A percentile compares a stretch with the other conserved stretches of the same genome.
phyloP scores from a whole-genome alignment of 2,888 invertebrate genomes.

The Xestobium rufovillosum region DNA sequence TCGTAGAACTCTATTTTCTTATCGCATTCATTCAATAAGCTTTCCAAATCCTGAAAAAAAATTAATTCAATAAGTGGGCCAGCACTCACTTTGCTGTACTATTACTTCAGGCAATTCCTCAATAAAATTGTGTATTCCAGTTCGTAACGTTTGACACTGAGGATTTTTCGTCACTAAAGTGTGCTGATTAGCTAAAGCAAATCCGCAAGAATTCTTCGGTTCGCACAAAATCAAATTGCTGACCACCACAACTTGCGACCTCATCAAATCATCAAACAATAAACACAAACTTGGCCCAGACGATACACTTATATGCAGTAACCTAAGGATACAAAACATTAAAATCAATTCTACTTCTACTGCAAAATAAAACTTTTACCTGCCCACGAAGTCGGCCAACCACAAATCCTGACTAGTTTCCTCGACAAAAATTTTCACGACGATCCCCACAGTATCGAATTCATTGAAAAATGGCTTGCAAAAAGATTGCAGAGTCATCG shows the following conservation, averaged over 20 bases:
- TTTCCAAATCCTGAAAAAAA: conserved; percentile 29
- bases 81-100: too few relatives aligned
- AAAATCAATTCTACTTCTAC: conserved; percentile 38
- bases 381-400: conserved; percentile 49
- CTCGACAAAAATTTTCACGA: conserved; percentile 51
- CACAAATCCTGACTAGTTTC: conserved; percentile 52
- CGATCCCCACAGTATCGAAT: conserved; percentile 65
- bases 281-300: conserved; percentile 43
- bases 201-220: conserved; percentile 47
- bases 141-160: conserved; percentile 45
- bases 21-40: conserved; percentile 30
- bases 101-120: conserved; percentile 31
- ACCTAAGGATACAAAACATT: conserved; percentile 47
- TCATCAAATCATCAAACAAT: conserved; percentile 48
- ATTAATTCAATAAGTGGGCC: too few relatives aligned
- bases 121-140: conserved; percentile 44
- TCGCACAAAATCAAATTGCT: conserved; percentile 56
- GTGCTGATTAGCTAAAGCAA: conserved; percentile 55
- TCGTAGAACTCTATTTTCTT: conserved; percentile 24
- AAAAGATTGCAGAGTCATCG: conserved; percentile 38
- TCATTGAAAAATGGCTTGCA: conserved; percentile 54
- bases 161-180: conserved; percentile 56
- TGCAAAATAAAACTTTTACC: conserved; percentile 47
- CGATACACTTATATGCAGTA: conserved; percentile 42
- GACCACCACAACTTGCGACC: conserved; percentile 51